Base-by-base conservation (phyloP, 2,113 vertebrate species). In the Gracilinanus agilis region DNA sequence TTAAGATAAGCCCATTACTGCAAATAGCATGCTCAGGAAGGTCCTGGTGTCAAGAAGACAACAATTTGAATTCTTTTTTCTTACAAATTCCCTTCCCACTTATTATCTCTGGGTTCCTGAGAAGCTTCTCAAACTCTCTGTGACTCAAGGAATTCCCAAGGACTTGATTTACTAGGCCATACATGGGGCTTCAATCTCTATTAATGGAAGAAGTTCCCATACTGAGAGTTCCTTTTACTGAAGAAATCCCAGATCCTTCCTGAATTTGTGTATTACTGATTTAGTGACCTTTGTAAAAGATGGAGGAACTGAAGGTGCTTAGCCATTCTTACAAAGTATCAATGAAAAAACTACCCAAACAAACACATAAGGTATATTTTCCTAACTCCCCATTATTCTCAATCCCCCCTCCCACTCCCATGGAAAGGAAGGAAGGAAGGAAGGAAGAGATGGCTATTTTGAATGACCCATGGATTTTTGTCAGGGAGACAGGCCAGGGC, bases 401-500 rank as follows among this genome's bases (percentile, higher is more conserved):
- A 40, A 23, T 21, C 21, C 67, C 23, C 7, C 19, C 49, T 49
- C 49, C 67, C n/a, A 83, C n/a, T 83, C n/a, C 67, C n/a, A 83
- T 19, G 19, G 16, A n/a, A 67, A 67, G 16, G 34, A 75, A 75
- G 61, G 1, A 75, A 75, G 67, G n/a, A n/a, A n/a, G n/a, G 67
- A 75, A 75, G 13, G 34, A 75, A 21, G 67, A 75, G 16, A 75
- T 40, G 40, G 40, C 16, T 40, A 16, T n/a, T 75, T 40, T 40
- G 67, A 75, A 75, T 75, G 67, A n/a, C 67, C 67, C 67, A 40
- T 83, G 67, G 67, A 83, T 83, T 83, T 83, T n/a, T 83, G 67
- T 75, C n/a, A 83, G 67, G 19, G 67, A 83, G n/a, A 40, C 16
- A 40, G 67, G n/a, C 67, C n/a, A 83, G 67, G 19, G 19, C 67